phyloP scores from a whole-genome alignment of 2,888 invertebrate genomes.

The Byasa hedistus region DNA sequence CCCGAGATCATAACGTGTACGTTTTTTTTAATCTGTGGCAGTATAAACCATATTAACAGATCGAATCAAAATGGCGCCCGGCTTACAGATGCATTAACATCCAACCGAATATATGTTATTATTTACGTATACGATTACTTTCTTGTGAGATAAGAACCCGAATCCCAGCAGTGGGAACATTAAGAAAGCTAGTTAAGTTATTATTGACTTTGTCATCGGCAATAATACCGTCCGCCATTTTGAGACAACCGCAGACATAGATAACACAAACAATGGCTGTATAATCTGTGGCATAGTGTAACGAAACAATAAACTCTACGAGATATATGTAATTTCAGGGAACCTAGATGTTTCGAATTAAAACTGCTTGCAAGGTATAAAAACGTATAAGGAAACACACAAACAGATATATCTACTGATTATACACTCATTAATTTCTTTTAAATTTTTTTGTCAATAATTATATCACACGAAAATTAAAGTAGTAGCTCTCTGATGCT shows the following conservation, averaged over 20 bases:
- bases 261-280: constrained; percentile 25
- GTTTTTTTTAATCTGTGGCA: constrained; percentile 31
- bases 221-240: constrained; percentile 7
- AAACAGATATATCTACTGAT: no score
- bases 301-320: constrained; percentile 29
- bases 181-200: no score
- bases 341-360: constrained; percentile 5
- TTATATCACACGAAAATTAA: no score
- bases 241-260: background rate
- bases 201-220: background rate
- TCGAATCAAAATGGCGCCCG: constrained; percentile 19
- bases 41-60: constrained; percentile 17
- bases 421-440: no score
- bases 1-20: constrained; percentile 35
- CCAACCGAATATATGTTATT: no score
- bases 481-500: no score
- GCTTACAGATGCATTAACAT: background rate
- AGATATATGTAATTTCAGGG: constrained; percentile 11
- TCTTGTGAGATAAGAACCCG: no score
- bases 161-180: no score
- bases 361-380: no score
- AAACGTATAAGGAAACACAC: no score
- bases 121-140: no score
- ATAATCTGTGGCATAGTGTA: constrained; percentile 27
- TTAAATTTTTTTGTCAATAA: no score